Conservation (phyloP, 2,113 vertebrate genomes). For the Crotalus tigris region DNA sequence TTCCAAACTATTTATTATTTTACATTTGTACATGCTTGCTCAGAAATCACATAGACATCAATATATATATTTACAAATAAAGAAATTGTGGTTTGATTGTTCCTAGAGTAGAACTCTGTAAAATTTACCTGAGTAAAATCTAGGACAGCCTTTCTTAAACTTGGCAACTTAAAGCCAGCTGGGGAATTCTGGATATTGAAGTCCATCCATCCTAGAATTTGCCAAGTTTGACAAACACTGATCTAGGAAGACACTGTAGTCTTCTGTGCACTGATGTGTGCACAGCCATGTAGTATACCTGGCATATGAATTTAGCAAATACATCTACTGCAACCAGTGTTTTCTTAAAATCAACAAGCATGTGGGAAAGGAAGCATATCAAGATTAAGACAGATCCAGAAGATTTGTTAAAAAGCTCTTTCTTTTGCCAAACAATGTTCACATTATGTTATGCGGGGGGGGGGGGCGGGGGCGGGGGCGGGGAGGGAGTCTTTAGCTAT, state of each 20-base stretch:
- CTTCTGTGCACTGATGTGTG: neutral
- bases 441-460: neutral
- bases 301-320: constrained; percentile 36
- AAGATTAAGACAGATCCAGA: constrained; percentile 34
- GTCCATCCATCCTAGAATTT: neutral
- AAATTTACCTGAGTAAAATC: neutral
- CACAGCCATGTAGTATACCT: constrained; percentile 23
- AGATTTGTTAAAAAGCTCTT: constrained; percentile 25
- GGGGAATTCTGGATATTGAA: neutral
- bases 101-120: neutral
- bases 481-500: neutral
- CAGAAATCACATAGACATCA: neutral
- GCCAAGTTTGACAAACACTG: neutral
- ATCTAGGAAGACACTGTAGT: neutral
- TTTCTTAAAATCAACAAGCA: constrained; percentile 35
- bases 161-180: neutral
- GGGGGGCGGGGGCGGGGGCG: too few species aligned
- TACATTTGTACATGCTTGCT: neutral
- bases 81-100: neutral
- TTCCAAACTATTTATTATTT: neutral
- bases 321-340: constrained; percentile 37
- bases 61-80: neutral
- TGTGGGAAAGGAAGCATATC: constrained; percentile 36
- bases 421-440: neutral
- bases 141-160: neutral